A percentile compares a stretch with the other conserved stretches of the same genome.
Evolutionary conservation across 2,113 vertebrate genomes (phyloP).

Genomic region (Oreochromis tanganicae): DNA sequence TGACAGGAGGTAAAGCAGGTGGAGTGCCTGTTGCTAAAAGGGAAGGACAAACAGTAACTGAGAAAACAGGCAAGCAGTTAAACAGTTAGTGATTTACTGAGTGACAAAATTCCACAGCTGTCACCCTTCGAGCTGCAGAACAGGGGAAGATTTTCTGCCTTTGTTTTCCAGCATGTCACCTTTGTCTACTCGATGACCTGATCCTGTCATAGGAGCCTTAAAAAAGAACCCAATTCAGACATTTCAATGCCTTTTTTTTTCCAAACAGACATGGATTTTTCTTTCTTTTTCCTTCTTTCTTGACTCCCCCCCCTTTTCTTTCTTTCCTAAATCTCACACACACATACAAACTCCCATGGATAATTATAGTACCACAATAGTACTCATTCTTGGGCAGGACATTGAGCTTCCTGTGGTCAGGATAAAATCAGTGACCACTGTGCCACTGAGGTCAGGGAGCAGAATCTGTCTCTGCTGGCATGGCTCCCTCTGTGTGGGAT

Average conservation of each 20-base stretch:
- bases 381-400: slow-evolving; percentile 35
- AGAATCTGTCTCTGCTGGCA: slow-evolving; percentile 19
- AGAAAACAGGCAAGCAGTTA: neutral
- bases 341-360: neutral
- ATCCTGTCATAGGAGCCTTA: neutral
- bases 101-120: neutral
- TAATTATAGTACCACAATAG: slow-evolving; percentile 47
- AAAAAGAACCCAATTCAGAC: neutral
- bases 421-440: slow-evolving; percentile 29
- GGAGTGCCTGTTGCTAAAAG: neutral
- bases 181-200: neutral
- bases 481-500: neutral
- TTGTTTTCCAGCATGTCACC: neutral
- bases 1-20: neutral
- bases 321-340: neutral
- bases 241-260: neutral
- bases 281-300: neutral
- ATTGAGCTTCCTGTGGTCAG: slow-evolving; percentile 47
- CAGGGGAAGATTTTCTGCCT: neutral
- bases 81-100: neutral
- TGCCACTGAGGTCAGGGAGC: slow-evolving; percentile 30
- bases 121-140: neutral
- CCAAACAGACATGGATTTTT: neutral
- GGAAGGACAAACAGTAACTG: neutral
- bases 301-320: neutral